These are phyloP conservation scores for Archips xylosteana DNA, from an alignment of 2,888 invertebrate genomes.

Conservation along the genomic window DNA sequence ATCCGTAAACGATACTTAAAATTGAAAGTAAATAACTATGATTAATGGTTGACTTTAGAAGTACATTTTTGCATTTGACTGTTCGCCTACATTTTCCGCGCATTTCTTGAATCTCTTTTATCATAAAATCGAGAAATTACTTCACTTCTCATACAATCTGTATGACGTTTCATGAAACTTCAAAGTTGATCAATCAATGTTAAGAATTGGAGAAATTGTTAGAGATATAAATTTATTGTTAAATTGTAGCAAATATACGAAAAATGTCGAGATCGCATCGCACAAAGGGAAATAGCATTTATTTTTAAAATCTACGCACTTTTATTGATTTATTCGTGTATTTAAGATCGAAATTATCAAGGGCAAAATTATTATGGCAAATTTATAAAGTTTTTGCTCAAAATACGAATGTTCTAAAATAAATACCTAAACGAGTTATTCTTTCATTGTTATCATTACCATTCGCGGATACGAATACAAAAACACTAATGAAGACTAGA, in stretches of 20 bases:
- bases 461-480: neutral
- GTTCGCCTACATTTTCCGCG: neutral
- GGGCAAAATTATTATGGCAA: neutral
- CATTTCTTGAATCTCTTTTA: constrained; percentile 9
- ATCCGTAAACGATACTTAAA: neutral
- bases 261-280: constrained; percentile 76
- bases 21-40: neutral
- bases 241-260: constrained; percentile 66
- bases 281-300: constrained; percentile 75
- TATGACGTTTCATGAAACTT: constrained; percentile 67
- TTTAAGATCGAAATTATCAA: neutral
- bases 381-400: neutral
- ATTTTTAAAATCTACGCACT: constrained; percentile 33
- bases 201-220: constrained; percentile 70
- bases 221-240: constrained; percentile 66
- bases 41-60: neutral
- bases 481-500: neutral
- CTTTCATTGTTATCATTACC: neutral
- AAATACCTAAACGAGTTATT: neutral
- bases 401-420: neutral
- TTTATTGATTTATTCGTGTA: neutral
- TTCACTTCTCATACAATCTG: constrained; percentile 20
- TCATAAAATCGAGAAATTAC: constrained; percentile 7
- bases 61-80: constrained; percentile 3
- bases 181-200: constrained; percentile 65